Percentiles rank a stretch among this genome's conserved stretches.
These are phyloP conservation scores for Eucriotettix oculatus DNA, from an alignment of 2,888 invertebrate species.

Conservation along the genomic window DNA sequence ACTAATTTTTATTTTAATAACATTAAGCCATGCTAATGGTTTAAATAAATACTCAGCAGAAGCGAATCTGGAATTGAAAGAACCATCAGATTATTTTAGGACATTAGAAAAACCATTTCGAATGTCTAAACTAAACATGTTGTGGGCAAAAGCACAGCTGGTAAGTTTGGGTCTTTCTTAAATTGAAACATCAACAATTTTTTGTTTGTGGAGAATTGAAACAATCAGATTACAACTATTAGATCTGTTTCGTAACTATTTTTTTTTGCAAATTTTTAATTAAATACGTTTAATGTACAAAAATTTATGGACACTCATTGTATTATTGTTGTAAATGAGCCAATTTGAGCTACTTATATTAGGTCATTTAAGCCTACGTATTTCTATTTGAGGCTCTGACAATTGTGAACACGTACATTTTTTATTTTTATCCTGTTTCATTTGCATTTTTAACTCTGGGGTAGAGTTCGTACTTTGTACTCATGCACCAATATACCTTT, in stretches of 20 bases:
- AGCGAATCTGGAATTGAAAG: conserved; percentile 28
- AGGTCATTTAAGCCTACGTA: not conserved
- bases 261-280: not conserved
- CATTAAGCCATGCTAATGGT: not conserved
- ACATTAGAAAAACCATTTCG: conserved; percentile 70
- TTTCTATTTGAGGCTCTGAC: too few relatives aligned
- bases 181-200: not conserved
- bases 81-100: conserved; percentile 33
- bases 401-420: too few relatives aligned
- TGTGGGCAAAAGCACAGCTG: conserved; percentile 81
- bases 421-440: too few relatives aligned
- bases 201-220: too few relatives aligned
- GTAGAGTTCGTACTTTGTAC: too few relatives aligned
- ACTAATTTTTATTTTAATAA: too few relatives aligned
- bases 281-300: not conserved
- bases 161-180: conserved; percentile 31
- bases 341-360: not conserved
- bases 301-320: not conserved
- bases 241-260: too few relatives aligned
- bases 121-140: conserved; percentile 75
- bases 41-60: conserved; percentile 49
- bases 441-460: too few relatives aligned
- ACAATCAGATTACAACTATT: too few relatives aligned
- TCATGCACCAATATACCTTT: too few relatives aligned
- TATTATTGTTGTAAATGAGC: not conserved